Evolutionary conservation across 2,113 vertebrate species (phyloP), one percentile per base, ranked within the genome.

Genomic region (Malurus melanocephalus): DNA sequence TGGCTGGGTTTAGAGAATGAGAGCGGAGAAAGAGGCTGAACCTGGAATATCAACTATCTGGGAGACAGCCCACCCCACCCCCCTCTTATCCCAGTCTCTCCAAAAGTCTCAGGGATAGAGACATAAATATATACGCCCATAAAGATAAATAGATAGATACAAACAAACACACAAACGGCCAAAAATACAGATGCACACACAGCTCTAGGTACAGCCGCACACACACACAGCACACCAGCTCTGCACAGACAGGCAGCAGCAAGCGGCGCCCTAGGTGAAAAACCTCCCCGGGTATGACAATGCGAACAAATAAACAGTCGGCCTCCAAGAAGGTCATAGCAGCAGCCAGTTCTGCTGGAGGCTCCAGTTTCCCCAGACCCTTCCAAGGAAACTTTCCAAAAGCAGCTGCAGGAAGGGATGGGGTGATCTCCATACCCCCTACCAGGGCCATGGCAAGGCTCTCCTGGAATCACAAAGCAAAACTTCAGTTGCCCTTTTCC

Each of bases 1-100:
- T 97, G 99, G 99, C 99, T 99, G 98, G 98, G 98, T 98, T 98
- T 97, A 98, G 98, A 98, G 98, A 98, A 98, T 98, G 98, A 97
- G 98, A 98, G 97, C 97, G 64, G 96, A 96, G 97, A 97, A 97
- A 98, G 97, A 97, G 98, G 96, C 97, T 98, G 97, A 97, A 96
- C 96, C 96, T 96, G 96, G 98, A 98, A 98, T 98, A 98, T 97
- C 97, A 99, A 98, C 97, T 98, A 98, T 95, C 96, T 92, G 83
- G 96, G 95, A 96, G 96, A 97, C 95, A 96, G 89, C 95, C 85
- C 87, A 89, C 94, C 82, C 94, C 78, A 79, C 83, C 76, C 91
- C 91, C 94, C 93, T 78, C 48, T 90, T 57, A 88, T 92, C 79
- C 60, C 75, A 92, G 85, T 75, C 78, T 93, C 91, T 92, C 92